Conservation (phyloP, 2,888 invertebrate genomes). For the Cancer borealis region DNA sequence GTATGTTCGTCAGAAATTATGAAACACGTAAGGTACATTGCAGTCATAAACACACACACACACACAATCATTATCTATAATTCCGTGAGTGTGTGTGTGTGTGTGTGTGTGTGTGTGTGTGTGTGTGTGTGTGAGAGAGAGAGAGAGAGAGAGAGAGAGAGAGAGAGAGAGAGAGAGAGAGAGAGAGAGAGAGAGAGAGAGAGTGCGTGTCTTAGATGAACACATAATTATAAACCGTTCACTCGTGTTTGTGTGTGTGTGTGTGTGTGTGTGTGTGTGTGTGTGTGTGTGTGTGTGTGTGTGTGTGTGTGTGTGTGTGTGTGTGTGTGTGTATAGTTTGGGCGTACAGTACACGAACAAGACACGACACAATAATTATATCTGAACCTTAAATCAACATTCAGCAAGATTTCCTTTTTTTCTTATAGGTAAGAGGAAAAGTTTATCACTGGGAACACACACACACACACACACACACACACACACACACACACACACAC, state of each 20-base stretch:
- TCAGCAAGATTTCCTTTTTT: neutral
- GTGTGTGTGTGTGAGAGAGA: neutral
- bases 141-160: neutral
- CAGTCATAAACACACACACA: neutral
- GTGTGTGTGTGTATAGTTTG: neutral
- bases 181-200: neutral
- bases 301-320: neutral
- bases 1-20: neutral
- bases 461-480: neutral
- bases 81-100: neutral
- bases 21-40: neutral
- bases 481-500: constrained; percentile 3
- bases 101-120: too few relatives aligned
- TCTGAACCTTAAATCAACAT: neutral
- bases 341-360: neutral
- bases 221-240: neutral
- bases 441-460: neutral
- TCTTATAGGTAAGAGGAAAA: neutral
- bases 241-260: neutral
- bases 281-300: neutral
- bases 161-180: neutral
- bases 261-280: neutral
- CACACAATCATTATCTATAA: neutral
- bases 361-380: neutral
- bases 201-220: neutral